Percentiles rank a stretch among this genome's conserved stretches.
Conservation (phyloP, 1,140 invertebrate species). For the Conus ventricosus region DNA sequence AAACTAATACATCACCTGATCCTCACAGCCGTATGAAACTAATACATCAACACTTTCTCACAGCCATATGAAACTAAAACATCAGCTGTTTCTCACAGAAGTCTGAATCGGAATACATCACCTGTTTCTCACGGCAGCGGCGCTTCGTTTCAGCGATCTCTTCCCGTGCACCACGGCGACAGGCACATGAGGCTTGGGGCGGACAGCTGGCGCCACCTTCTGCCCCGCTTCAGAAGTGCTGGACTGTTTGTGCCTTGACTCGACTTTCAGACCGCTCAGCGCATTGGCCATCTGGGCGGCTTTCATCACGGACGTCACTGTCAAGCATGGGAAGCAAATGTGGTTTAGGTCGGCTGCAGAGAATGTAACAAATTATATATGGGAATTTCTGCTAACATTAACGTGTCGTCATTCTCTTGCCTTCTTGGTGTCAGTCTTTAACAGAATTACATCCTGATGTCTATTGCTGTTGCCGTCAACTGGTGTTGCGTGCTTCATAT, state of each 20-base stretch:
- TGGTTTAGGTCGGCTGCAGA: no score
- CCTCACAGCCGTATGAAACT: not conserved
- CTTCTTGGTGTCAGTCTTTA: no score
- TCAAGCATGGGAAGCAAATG: not conserved
- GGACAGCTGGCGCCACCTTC: constrained; percentile 23
- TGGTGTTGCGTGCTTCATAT: no score
- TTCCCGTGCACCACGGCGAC: constrained; percentile 46
- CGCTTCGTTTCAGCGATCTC: constrained; percentile 34
- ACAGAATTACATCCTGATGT: no score
- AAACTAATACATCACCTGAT: constrained; percentile 5
- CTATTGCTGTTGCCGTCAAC: no score
- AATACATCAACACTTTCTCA: no score
- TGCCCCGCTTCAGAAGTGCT: not conserved
- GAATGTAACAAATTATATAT: no score
- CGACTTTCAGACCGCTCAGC: not conserved
- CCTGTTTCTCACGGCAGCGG: constrained; percentile 6
- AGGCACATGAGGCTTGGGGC: constrained; percentile 32
- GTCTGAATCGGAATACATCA: not conserved
- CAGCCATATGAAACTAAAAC: no score
- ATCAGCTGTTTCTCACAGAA: no score
- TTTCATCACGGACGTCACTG: constrained; percentile 38
- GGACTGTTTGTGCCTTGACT: not conserved
- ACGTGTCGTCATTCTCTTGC: no score
- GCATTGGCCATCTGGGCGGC: constrained; percentile 37
- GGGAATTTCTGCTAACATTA: no score